Evolutionary conservation across 2,888 invertebrate genomes (phyloP).

Genomic region (Slavum lentiscoides): DNA sequence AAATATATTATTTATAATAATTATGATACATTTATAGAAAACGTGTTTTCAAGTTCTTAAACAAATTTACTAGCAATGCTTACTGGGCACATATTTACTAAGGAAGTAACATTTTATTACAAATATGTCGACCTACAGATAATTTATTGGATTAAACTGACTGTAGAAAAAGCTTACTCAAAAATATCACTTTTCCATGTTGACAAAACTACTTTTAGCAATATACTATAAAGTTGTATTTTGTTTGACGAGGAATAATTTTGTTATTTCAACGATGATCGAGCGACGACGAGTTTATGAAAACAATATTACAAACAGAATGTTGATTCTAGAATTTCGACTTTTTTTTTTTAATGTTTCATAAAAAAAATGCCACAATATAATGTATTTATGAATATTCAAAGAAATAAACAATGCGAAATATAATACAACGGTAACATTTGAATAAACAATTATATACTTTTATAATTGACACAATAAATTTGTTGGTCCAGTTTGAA

Average conservation of each 20-base stretch:
- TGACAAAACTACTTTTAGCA: slow-evolving; percentile 2
- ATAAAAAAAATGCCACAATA: too few species aligned
- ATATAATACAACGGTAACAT: too few species aligned
- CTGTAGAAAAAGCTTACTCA: neutral
- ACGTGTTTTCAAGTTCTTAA: too few species aligned
- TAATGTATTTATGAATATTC: too few species aligned
- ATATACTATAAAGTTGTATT: neutral
- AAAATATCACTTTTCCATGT: neutral
- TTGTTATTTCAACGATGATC: slow-evolving; percentile 2
- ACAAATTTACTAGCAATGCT: neutral
- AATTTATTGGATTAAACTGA: neutral
- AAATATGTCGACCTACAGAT: neutral
- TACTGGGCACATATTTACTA: neutral
- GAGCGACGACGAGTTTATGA: neutral
- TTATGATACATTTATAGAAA: too few species aligned
- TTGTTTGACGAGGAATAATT: slow-evolving; percentile 2
- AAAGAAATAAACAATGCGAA: too few species aligned
- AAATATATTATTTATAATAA: too few species aligned
- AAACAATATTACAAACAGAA: neutral
- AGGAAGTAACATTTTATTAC: neutral
- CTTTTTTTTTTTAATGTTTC: neutral
- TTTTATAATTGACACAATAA: too few species aligned
- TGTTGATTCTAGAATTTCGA: neutral
- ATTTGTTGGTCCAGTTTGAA: too few species aligned
- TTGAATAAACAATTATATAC: too few species aligned